A percentile compares a stretch with the other conserved stretches of the same genome.
phyloP scores from a whole-genome alignment of 2,113 vertebrate species.

The Galemys pyrenaicus region DNA sequence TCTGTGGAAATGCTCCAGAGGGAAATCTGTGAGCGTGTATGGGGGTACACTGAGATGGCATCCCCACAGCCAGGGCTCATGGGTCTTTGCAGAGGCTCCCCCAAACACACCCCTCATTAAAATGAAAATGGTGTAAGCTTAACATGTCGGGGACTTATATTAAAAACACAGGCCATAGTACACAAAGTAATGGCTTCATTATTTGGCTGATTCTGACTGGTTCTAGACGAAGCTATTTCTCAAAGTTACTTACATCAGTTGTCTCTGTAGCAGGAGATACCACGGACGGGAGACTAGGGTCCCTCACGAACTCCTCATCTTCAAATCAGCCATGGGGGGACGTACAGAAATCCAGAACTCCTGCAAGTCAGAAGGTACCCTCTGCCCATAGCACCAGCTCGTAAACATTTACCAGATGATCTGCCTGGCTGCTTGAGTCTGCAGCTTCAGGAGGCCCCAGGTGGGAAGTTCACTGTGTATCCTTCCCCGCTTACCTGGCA shows the following conservation, averaged over 20 bases:
- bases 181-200: neutral
- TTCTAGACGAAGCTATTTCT: neutral
- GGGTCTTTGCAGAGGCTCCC: neutral
- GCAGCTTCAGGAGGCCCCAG: neutral
- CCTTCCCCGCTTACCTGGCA: neutral
- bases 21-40: slow-evolving; percentile 27
- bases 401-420: slow-evolving; percentile 1
- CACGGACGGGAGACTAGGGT: accelerated
- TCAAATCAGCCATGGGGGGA: neutral
- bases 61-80: neutral
- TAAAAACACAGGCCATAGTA: neutral
- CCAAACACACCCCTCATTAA: neutral
- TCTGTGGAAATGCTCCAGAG: slow-evolving; percentile 65
- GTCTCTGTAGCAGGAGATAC: neutral
- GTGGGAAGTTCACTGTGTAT: neutral
- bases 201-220: neutral
- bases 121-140: neutral
- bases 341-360: neutral
- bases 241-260: neutral
- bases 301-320: neutral
- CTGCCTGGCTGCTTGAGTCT: neutral
- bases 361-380: neutral
- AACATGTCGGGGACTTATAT: neutral
- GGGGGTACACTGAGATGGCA: neutral
- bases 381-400: neutral